Evolutionary conservation across 2,113 vertebrate genomes (phyloP), one percentile per base, ranked within the genome.

Genomic region (Saccopteryx bilineata): DNA sequence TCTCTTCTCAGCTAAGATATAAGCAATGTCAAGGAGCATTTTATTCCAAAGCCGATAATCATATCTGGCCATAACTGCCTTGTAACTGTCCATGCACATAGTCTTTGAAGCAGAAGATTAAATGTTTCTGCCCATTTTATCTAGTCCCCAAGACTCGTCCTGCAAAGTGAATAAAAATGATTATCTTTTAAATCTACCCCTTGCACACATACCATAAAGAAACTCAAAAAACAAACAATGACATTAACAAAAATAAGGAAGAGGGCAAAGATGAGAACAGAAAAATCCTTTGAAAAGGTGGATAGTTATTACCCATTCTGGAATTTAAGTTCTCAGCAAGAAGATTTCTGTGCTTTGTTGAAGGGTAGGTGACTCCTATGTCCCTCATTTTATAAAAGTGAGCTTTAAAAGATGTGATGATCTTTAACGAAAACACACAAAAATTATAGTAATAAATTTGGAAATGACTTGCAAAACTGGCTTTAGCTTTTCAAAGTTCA

Each of bases 101-200:
- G 94, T 97, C 95, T 96, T 90, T 96, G 95, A 96, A 97, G 78
- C 88, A 95, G 82, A 96, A 86, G 88, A 94, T 96, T 95, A 97
- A 96, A 96, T 97, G 93, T 86, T 96, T 95, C 97, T 97, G 97
- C 74, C 96, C 96, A 98, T 96, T 96, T 96, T 96, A 98, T 97
- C 97, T 97, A 97, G 96, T 96, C 92, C 95, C 92, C 94, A 98
- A 96, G 96, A 98, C 85, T 96, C 39, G 68, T 97, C 93, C 96
- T 98, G 92, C 79, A 97, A 98, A 97, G 96, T 98, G 93, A 97
- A 97, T 97, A 97, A 95, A 98, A 97, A 97, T 61, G 94, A 97
- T 96, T 97, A 97, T 81, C 96, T 97, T 96, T 96, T 97, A 91
- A 84, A 96, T 95, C 93, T 94, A 95, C 61, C 66, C 85, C 85